phyloP scores from a whole-genome alignment of 2,113 vertebrate species.

The Pteropus alecto region DNA sequence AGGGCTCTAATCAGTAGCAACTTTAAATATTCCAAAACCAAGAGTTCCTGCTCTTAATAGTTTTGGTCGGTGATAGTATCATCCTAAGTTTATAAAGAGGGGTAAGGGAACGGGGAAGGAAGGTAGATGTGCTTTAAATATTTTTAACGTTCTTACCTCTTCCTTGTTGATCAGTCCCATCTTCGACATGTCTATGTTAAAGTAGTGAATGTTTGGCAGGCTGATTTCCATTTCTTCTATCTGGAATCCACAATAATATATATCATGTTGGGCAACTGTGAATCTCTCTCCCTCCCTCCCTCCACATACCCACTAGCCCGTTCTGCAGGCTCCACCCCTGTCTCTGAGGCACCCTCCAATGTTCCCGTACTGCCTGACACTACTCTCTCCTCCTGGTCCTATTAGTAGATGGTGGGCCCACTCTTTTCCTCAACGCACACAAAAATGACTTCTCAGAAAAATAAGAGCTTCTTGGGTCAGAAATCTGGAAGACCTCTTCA shows the following conservation, averaged over 20 bases:
- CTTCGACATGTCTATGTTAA: conserved; percentile 93
- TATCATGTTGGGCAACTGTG: neutral
- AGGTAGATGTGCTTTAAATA: neutral
- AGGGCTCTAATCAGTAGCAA: neutral
- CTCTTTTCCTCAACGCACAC: neutral
- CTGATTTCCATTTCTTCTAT: conserved; percentile 93
- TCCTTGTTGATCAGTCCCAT: conserved; percentile 92
- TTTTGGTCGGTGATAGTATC: neutral
- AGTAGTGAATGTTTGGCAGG: conserved; percentile 95
- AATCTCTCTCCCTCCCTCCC: neutral
- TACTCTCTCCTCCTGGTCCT: neutral
- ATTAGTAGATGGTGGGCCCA: neutral
- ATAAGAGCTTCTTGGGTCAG: neutral
- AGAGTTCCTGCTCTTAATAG: neutral
- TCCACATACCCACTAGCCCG: neutral
- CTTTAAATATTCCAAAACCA: conserved; percentile 42
- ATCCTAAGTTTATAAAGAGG: neutral
- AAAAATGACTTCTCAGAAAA: neutral
- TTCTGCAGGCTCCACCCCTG: neutral
- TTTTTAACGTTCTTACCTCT: conserved; percentile 87
- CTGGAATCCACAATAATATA: conserved; percentile 81
- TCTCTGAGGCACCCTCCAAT: neutral
- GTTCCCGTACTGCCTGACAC: neutral
- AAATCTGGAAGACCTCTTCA: neutral
- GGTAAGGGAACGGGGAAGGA: neutral